Conservation (phyloP, 2,888 invertebrate species). For the Digitonthophagus gazella region DNA sequence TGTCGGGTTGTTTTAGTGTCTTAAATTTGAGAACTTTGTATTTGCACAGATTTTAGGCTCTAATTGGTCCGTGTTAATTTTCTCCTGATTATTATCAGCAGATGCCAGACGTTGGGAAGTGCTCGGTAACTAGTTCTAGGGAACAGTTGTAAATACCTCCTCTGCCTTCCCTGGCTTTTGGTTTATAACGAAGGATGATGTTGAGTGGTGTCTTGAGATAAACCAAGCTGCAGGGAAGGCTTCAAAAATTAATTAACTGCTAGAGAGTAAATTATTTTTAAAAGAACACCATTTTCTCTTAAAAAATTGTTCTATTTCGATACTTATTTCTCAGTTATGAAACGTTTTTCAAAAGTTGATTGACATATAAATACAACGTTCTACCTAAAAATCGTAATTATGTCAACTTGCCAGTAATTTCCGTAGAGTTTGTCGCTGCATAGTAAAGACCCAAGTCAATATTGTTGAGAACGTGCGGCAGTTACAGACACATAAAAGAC, state of each 20-base stretch:
- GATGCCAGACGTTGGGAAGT: slow-evolving; percentile 18
- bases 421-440: background rate
- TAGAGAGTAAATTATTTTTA: background rate
- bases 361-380: background rate
- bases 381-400: background rate
- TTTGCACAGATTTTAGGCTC: background rate
- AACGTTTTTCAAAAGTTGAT: background rate
- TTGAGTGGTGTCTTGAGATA: background rate
- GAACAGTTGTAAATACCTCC: background rate
- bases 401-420: background rate
- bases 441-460: background rate
- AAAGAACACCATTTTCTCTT: too few species aligned
- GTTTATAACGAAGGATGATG: background rate
- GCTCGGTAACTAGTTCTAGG: background rate
- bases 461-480: background rate
- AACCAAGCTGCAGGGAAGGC: too few species aligned
- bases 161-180: background rate
- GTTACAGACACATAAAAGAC: background rate
- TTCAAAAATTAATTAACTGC: too few species aligned
- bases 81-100: slow-evolving; percentile 25
- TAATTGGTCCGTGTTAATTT: slow-evolving; percentile 16
- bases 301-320: background rate
- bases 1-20: too few species aligned
- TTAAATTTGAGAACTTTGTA: too few species aligned
- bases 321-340: too few species aligned